Conservation (phyloP, 2,797 vertebrate genomes). For the Megaceryle alcyon region DNA sequence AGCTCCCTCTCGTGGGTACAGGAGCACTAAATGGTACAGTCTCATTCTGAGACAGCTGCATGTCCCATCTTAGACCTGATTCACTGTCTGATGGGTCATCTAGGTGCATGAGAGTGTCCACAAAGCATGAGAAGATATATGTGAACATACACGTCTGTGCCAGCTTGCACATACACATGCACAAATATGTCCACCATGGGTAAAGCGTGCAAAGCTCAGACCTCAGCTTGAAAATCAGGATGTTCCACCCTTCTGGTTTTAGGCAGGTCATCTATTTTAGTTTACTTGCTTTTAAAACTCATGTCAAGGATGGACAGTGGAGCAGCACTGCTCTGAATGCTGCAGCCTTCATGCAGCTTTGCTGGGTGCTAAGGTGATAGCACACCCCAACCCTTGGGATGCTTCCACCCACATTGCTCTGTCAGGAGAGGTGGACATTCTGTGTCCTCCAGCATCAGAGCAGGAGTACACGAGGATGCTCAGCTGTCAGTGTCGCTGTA, state of each 20-base stretch:
- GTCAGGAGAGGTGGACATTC: background rate
- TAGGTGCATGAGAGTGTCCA: background rate
- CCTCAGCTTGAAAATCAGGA: background rate
- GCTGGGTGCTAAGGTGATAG: background rate
- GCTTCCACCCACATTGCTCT: background rate
- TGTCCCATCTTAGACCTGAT: background rate
- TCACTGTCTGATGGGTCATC: background rate
- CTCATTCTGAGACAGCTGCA: background rate
- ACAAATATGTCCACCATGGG: background rate
- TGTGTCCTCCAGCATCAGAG: background rate
- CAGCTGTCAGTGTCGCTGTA: background rate
- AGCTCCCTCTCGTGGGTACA: constrained; percentile 61
- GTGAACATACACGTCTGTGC: fast-evolving
- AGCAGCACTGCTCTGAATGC: background rate
- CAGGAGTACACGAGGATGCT: background rate
- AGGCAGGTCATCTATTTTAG: background rate
- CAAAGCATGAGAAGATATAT: background rate
- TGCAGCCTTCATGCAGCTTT: background rate
- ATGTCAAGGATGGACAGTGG: background rate
- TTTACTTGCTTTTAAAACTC: background rate
- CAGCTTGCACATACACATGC: fast-evolving
- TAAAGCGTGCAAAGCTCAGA: background rate
- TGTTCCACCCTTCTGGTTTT: background rate
- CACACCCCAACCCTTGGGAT: background rate
- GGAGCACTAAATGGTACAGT: background rate